Evolutionary conservation across 1,140 invertebrate species (phyloP).

Genomic region (Drosophila kurseongensis): DNA sequence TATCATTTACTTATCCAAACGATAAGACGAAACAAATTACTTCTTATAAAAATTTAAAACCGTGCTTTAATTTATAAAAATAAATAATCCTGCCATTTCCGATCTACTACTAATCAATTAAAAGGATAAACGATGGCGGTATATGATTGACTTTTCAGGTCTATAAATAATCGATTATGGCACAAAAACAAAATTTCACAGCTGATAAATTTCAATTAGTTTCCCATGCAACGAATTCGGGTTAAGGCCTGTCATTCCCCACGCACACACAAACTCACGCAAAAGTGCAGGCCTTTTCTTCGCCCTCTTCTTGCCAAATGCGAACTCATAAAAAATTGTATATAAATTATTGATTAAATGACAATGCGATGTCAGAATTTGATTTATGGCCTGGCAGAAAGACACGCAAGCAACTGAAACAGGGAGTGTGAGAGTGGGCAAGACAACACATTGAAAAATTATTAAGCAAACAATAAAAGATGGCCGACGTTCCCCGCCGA

Average conservation of each 20-base stretch:
- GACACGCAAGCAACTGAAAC: constrained; percentile 61
- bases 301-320: constrained; percentile 29
- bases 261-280: constrained; percentile 20
- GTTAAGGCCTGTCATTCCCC: constrained; percentile 32
- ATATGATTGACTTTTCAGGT: background rate
- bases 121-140: background rate
- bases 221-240: constrained; percentile 38
- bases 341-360: constrained; percentile 84
- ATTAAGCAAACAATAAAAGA: constrained; percentile 79
- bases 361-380: constrained; percentile 79
- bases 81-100: no score
- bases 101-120: background rate
- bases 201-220: constrained; percentile 41
- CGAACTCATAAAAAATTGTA: constrained; percentile 55
- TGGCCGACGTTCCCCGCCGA: constrained; percentile 46
- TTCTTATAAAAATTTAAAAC: no score
- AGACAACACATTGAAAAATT: constrained; percentile 67
- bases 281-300: constrained; percentile 25
- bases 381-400: constrained; percentile 69
- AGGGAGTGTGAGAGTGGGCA: constrained; percentile 51
- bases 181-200: constrained; percentile 5
- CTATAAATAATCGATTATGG: constrained; percentile 23
- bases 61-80: background rate
- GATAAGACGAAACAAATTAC: no score
- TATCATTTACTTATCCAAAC: no score